Evolutionary conservation across 2,797 vertebrate species (phyloP), one percentile per base, ranked within the genome.

Genomic region (Chloroceryle amazona): DNA sequence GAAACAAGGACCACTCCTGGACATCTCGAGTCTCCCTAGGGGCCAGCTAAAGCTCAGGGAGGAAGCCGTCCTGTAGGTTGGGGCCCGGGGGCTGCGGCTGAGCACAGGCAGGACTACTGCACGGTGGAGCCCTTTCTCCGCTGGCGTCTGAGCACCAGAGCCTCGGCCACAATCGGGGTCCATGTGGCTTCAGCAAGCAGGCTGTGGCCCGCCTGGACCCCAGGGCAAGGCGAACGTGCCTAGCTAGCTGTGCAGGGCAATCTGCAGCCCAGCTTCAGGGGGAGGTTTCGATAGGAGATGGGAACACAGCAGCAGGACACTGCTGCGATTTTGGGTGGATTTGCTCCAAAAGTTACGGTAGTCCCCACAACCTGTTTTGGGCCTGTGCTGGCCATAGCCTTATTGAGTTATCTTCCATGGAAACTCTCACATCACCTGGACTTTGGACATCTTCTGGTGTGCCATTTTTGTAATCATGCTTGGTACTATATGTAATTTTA

Each of bases 301-400:
- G 22, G 22, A 9, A 2, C 3, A 1, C 1, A 3, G 33, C 3
- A 31, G 19, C 9, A 8, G 5, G 14, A 4, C 16, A 1, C 1
- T 16, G 37, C 3, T 37, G 3, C 1, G 3, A 20, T 28, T 25
- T n/a, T 5, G 3, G 2, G 2, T 4, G 26, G 12, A 6, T 46
- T 33, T 8, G 47, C 1, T 4, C 11, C 7, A 5, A 3, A 79
- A 58, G 11, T 9, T 4, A 44, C 31, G 1, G 0, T 8, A 11
- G 25, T 18, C 16, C 37, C 5, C 26, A 13, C 14, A 89, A 19
- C 11, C 8, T 2, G 1, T 7, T 33, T 46, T 13, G 4, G 2
- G 3, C 20, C 19, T 58, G 1, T 5, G 13, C 10, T 57, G 33
- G 8, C 31, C 41, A 0, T 13, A 13, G 46, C 21, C 46, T 47